Conservation (phyloP, 2,113 vertebrate species). For the Apodemus speciosus region DNA sequence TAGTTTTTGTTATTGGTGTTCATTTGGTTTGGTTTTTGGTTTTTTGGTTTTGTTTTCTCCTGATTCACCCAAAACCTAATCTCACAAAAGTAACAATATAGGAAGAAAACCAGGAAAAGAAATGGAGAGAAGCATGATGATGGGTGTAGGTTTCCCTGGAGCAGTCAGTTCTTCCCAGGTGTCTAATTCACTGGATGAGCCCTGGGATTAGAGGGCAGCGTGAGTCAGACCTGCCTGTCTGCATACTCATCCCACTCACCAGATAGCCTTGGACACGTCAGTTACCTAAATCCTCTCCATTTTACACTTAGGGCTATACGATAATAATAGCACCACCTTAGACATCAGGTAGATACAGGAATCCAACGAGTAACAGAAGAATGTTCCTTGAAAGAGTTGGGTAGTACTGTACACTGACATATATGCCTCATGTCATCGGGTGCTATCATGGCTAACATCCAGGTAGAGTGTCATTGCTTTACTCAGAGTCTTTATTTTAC, state of each 20-base stretch:
- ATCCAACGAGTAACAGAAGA: not conserved
- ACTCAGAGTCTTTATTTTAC: not conserved
- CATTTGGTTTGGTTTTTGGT: not conserved
- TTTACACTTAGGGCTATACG: not conserved
- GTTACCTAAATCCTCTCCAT: not conserved
- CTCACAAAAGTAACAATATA: not conserved
- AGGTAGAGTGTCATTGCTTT: not conserved
- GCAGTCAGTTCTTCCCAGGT: not conserved
- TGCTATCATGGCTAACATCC: not conserved
- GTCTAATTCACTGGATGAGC: fast-evolving
- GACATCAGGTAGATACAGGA: not conserved
- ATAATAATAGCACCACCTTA: not conserved
- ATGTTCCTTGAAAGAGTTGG: not conserved
- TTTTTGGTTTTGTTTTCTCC: not conserved
- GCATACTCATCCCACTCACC: not conserved
- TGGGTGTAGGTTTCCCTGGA: fast-evolving
- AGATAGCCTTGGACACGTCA: not conserved
- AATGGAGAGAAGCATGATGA: not conserved
- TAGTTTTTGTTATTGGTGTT: not conserved
- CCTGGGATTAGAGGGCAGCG: not conserved
- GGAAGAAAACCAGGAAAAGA: not conserved
- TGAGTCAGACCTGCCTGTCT: not conserved
- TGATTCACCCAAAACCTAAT: conserved; percentile 9
- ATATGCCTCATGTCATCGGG: not conserved
- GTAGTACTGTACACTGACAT: not conserved